Conservation (phyloP, 2,888 invertebrate species). For the Mellilla xanthometata region DNA sequence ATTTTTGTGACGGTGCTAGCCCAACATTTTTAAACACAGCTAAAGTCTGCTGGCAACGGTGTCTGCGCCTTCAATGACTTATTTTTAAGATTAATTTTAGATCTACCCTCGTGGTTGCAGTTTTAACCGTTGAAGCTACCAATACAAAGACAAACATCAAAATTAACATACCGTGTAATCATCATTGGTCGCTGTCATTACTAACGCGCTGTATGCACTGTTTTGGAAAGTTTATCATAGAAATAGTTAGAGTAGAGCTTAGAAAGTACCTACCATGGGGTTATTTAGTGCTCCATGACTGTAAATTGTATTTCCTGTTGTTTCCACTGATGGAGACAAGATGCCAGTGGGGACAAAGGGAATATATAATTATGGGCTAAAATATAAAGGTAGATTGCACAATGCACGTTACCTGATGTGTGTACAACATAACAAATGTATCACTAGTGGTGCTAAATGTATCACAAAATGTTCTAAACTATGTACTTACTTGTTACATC, state of each 20-base stretch:
- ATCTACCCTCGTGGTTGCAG: conserved; percentile 35
- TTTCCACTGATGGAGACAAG: too few species aligned
- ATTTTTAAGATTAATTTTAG: too few species aligned
- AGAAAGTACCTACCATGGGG: conserved; percentile 3
- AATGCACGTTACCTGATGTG: too few species aligned
- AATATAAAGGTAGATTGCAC: too few species aligned
- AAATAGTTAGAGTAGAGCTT: conserved; percentile 8
- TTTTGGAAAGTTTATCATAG: conserved; percentile 22
- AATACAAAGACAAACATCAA: conserved; percentile 26
- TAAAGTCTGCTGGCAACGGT: too few species aligned
- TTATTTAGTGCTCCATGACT: conserved; percentile 3
- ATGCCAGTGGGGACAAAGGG: too few species aligned
- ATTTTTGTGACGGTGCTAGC: too few species aligned
- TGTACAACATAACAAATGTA: conserved; percentile 5
- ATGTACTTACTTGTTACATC: conserved; percentile 41
- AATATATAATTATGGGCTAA: too few species aligned
- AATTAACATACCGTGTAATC: conserved; percentile 29
- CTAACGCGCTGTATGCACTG: conserved; percentile 52
- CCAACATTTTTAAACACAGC: too few species aligned
- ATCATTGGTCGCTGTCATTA: conserved; percentile 50
- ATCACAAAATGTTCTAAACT: conserved; percentile 38
- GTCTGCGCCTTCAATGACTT: too few species aligned
- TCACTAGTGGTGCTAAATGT: conserved; percentile 33
- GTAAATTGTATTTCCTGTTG: too few species aligned
- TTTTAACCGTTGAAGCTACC: conserved; percentile 31